phyloP scores from a whole-genome alignment of 2,888 invertebrate species.

The Harpalus rubripes region DNA sequence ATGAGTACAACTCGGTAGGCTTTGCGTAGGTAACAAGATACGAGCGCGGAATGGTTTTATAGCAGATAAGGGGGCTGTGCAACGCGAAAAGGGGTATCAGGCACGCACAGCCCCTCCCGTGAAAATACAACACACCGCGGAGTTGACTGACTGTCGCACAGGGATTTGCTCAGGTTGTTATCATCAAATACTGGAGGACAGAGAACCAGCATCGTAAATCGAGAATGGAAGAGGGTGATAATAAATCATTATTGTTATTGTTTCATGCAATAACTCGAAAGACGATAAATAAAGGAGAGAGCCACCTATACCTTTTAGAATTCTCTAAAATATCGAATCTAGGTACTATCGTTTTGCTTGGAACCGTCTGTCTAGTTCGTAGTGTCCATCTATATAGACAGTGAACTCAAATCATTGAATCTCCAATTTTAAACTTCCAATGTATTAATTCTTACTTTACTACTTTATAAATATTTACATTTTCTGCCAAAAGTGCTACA shows the following conservation, averaged over 20 bases:
- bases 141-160: constrained; percentile 33
- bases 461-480: too few relatives aligned
- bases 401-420: too few relatives aligned
- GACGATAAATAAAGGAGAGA: too few relatives aligned
- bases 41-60: constrained; percentile 36
- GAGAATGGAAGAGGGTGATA: neutral
- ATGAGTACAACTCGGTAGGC: constrained; percentile 33
- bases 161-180: constrained; percentile 29
- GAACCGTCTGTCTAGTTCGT: too few relatives aligned
- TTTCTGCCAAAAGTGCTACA: too few relatives aligned
- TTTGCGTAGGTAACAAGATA: constrained; percentile 32
- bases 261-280: neutral
- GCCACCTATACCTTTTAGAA: too few relatives aligned
- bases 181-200: constrained; percentile 15
- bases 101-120: constrained; percentile 25
- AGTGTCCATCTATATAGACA: too few relatives aligned
- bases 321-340: too few relatives aligned
- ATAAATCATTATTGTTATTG: neutral
- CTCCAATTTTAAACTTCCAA: neutral
- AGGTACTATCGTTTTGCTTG: too few relatives aligned
- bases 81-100: constrained; percentile 50
- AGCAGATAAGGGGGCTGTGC: constrained; percentile 58
- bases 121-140: constrained; percentile 27
- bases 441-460: neutral
- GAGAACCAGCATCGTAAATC: neutral